Conservation (phyloP, 2,888 invertebrate genomes). For the Thera obeliscata region DNA sequence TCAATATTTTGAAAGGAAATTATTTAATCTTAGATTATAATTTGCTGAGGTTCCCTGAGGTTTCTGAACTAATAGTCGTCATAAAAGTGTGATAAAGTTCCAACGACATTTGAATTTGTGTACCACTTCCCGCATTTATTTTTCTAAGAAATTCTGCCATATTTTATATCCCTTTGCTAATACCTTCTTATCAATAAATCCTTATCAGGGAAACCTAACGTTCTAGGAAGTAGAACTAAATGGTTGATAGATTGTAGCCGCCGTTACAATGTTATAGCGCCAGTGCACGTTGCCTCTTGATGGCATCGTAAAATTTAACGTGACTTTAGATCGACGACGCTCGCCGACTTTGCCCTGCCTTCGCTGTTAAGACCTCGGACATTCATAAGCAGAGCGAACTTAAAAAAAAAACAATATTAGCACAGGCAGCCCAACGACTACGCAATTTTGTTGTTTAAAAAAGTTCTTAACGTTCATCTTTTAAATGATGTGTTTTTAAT, state of each 20-base stretch:
- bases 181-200: not conserved
- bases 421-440: no score
- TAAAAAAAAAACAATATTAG: not conserved
- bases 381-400: slow-evolving; percentile 25
- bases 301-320: slow-evolving; percentile 66
- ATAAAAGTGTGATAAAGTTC: no score
- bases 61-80: no score
- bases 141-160: no score
- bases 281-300: slow-evolving; percentile 64
- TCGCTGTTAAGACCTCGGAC: slow-evolving; percentile 30
- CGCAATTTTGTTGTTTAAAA: no score
- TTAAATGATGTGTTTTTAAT: no score
- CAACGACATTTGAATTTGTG: no score
- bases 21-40: not conserved
- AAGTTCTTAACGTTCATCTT: no score
- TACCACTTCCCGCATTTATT: no score
- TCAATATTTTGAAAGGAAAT: not conserved
- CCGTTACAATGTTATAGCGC: slow-evolving; percentile 41
- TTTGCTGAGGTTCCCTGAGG: no score
- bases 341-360: slow-evolving; percentile 30
- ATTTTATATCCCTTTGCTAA: no score
- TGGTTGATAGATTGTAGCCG: slow-evolving; percentile 45
- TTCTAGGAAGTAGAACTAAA: slow-evolving; percentile 40
- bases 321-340: slow-evolving; percentile 48
- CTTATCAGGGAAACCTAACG: slow-evolving; percentile 11